Percentiles rank a stretch among this genome's conserved stretches.
These are phyloP conservation scores for Sphaerodactylus townsendi DNA, from an alignment of 2,113 vertebrate genomes.

Conservation along the genomic window DNA sequence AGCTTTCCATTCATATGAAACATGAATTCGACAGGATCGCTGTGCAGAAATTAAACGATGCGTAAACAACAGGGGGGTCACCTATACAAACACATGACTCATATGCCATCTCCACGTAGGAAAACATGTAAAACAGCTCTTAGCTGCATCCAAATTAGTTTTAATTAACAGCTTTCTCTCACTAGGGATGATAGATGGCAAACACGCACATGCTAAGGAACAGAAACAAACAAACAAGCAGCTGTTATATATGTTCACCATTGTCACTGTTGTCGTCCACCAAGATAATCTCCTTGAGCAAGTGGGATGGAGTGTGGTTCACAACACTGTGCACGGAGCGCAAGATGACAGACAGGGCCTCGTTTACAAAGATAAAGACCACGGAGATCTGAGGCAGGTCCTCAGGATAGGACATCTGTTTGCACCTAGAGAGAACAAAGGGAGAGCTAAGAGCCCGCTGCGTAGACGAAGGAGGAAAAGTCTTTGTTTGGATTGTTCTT, in stretches of 20 bases:
- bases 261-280: slow-evolving; percentile 98
- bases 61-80: neutral
- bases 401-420: slow-evolving; percentile 81
- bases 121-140: too few species aligned
- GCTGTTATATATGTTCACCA: slow-evolving; percentile 63
- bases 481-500: neutral
- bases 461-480: neutral
- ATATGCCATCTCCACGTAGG: neutral
- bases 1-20: neutral
- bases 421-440: slow-evolving; percentile 79
- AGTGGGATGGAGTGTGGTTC: slow-evolving; percentile 92
- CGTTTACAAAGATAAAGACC: slow-evolving; percentile 98
- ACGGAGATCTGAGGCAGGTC: slow-evolving; percentile 94
- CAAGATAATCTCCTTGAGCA: slow-evolving; percentile 96
- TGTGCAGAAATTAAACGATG: neutral
- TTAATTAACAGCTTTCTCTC: neutral
- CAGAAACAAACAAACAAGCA: neutral
- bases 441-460: neutral
- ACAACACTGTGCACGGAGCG: slow-evolving; percentile 97
- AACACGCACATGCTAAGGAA: neutral
- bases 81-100: too few species aligned
- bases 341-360: slow-evolving; percentile 94
- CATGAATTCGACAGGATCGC: neutral
- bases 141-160: neutral
- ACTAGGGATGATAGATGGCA: neutral